Conservation (phyloP, 2,113 vertebrate genomes). For the Thymallus thymallus region DNA sequence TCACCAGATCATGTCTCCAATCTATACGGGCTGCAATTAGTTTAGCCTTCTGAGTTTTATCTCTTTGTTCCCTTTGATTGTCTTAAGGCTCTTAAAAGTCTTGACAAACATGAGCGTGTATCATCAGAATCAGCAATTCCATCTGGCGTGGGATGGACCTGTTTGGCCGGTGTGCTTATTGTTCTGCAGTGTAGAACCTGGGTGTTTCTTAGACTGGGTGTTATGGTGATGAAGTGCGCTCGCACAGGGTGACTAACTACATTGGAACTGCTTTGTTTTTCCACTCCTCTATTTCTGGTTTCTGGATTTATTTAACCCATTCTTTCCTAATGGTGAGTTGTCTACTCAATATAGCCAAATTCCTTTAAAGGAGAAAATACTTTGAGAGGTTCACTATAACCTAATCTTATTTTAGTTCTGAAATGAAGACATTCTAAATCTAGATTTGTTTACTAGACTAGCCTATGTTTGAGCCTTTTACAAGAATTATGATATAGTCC, state of each 20-base stretch:
- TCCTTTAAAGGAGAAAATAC: not conserved
- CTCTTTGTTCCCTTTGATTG: slow-evolving; percentile 3
- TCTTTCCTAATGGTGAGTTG: slow-evolving; percentile 57
- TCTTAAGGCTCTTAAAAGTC: not conserved
- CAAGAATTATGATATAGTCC: not conserved
- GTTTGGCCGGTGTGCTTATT: slow-evolving; percentile 53
- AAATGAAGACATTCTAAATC: no score
- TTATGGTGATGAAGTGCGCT: slow-evolving; percentile 48
- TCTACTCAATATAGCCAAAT: not conserved
- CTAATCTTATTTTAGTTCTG: no score
- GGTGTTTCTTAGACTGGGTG: slow-evolving; percentile 42
- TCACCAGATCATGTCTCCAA: not conserved
- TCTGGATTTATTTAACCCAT: slow-evolving; percentile 14
- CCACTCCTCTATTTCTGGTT: not conserved
- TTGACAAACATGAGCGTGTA: slow-evolving; percentile 10
- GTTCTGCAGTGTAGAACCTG: slow-evolving; percentile 25
- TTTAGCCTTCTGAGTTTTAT: not conserved
- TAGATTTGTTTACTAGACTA: not conserved
- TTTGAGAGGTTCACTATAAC: no score
- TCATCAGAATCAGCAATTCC: slow-evolving; percentile 24
- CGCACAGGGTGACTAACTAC: slow-evolving; percentile 34
- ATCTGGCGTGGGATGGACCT: slow-evolving; percentile 21
- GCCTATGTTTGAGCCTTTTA: not conserved
- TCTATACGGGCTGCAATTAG: slow-evolving; percentile 1
- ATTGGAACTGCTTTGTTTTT: slow-evolving; percentile 13